phyloP scores from a whole-genome alignment of 2,888 invertebrate species.

The Branchellion lobata region DNA sequence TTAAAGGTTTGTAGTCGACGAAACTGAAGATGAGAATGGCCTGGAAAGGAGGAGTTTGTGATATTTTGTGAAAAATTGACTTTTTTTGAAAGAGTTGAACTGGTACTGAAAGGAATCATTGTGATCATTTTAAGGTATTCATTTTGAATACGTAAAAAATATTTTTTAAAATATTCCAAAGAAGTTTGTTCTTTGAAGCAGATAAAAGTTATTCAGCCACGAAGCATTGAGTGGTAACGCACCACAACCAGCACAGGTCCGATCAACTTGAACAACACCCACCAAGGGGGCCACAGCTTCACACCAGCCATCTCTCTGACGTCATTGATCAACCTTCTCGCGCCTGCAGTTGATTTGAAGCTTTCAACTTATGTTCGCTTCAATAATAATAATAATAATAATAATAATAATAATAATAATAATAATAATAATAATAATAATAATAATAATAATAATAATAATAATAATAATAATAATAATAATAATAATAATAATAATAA shows the following conservation, averaged over 20 bases:
- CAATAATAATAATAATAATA: background rate
- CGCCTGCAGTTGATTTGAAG: no score
- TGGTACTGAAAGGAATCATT: no score
- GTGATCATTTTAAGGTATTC: no score
- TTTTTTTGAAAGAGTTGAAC: no score
- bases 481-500: no score
- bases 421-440: background rate
- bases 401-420: background rate
- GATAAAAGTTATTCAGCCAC: no score
- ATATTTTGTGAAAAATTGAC: background rate
- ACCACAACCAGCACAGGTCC: constrained; percentile 73
- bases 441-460: no score
- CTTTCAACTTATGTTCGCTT: background rate
- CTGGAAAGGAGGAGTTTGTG: background rate
- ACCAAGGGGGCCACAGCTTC: constrained; percentile 67
- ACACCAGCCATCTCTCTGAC: constrained; percentile 51
- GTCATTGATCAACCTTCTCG: constrained; percentile 46
- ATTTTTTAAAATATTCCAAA: no score
- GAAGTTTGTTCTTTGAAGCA: no score
- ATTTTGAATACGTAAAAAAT: no score
- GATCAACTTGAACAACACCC: constrained; percentile 73
- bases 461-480: no score
- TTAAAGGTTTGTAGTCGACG: constrained; percentile 7
- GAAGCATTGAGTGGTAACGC: no score
- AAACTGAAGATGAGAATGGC: background rate